Evolutionary conservation across 2,113 vertebrate species (phyloP).

Genomic region (Argyrosomus japonicus): DNA sequence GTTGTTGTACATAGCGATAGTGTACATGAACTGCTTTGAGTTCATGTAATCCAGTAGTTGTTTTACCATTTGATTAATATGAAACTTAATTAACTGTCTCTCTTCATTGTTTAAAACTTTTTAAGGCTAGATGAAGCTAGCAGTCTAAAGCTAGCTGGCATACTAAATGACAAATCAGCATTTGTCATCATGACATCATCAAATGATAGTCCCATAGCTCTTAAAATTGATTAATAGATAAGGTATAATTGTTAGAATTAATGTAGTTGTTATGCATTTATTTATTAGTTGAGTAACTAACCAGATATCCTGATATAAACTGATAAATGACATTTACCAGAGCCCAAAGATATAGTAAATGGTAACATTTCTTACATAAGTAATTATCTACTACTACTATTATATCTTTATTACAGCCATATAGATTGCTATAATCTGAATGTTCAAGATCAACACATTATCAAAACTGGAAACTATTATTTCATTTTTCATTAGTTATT

Average conservation of each 20-base stretch:
- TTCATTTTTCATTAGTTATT: too few species aligned
- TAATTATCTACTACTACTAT: too few species aligned
- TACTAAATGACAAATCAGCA: background rate
- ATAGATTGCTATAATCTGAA: too few species aligned
- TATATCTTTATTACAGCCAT: too few species aligned
- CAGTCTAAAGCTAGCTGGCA: background rate
- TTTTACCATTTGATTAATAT: background rate
- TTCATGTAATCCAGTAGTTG: background rate
- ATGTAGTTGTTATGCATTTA: background rate
- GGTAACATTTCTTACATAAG: background rate
- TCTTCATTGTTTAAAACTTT: background rate
- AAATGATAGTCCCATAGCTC: too few species aligned
- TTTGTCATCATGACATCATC: background rate
- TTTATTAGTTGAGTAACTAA: background rate
- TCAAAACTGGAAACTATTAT: too few species aligned
- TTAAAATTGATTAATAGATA: background rate
- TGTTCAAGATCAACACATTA: too few species aligned
- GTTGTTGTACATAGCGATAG: background rate
- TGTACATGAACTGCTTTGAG: background rate
- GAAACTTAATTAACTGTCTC: background rate
- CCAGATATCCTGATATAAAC: background rate
- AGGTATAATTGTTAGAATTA: background rate
- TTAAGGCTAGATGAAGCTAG: background rate
- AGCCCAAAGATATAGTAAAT: background rate
- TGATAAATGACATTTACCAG: background rate